Evolutionary conservation across 1,140 invertebrate species (phyloP).

Genomic region (Heliconius hewitsoni): DNA sequence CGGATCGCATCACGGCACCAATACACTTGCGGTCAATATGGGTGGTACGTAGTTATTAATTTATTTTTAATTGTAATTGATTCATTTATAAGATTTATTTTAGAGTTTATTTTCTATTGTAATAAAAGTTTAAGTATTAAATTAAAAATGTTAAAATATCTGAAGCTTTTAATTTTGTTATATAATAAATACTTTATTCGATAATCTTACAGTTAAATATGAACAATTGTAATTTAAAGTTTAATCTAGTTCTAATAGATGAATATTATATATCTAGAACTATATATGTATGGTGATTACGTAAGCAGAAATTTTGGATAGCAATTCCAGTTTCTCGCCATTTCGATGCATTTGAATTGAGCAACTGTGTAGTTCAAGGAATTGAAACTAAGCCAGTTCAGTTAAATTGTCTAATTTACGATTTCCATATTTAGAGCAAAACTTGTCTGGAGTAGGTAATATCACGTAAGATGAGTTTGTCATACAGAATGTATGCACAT

Average conservation of each 20-base stretch:
- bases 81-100: background rate
- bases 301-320: slow-evolving; percentile 18
- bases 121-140: background rate
- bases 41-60: slow-evolving; percentile 52
- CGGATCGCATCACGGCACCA: slow-evolving; percentile 54
- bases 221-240: too few species aligned
- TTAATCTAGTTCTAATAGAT: too few species aligned
- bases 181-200: background rate
- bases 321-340: background rate
- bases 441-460: slow-evolving; percentile 2
- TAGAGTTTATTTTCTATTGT: background rate
- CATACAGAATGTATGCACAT: background rate
- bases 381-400: background rate
- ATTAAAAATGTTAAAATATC: background rate
- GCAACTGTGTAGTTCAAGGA: slow-evolving; percentile 6
- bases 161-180: background rate
- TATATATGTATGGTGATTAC: background rate
- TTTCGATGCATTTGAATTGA: slow-evolving; percentile 10
- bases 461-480: slow-evolving; percentile 17
- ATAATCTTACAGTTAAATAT: too few species aligned
- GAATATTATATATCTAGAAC: background rate
- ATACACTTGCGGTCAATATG: slow-evolving; percentile 61
- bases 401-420: slow-evolving; percentile 13
- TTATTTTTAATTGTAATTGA: background rate
- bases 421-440: background rate